Evolutionary conservation across 2,888 invertebrate genomes (phyloP), one percentile per base, ranked within the genome.

Genomic region (Pandemis cinnamomeana): DNA sequence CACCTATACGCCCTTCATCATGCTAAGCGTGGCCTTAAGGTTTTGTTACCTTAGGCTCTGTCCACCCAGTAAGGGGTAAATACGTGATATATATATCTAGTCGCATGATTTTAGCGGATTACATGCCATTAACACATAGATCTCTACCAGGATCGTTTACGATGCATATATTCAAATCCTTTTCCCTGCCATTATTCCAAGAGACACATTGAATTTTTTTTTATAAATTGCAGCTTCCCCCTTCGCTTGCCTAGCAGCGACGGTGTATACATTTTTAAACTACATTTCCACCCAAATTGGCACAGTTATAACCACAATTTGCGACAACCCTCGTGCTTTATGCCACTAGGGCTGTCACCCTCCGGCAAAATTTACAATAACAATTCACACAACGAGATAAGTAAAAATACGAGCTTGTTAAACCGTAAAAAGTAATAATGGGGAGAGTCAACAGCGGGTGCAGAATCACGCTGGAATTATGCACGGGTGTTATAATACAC

Each of bases 381-480:
- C 91, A 91, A 91, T 91, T 90, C 91, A 89, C 86, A 87, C 88
- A 90, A 92, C 87, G 88, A 91, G 93, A 93, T 93, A 93, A 93
- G 89, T 91, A 90, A 92, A 89, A 92, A 91, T 91, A 91, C 91
- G 90, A 91, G 92, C 90, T 92, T 92, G 93, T 93, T 93, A 93
- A 93, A 92, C 91, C 93, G 93, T 93, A 92, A 94, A 93, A 92
- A 91, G 92, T 91, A 91, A 92, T 93, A 93, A 91, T 91, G 84
- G 92, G 91, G 90, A 84, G 89, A 93, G 93, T 93, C 94, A 93
- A 94, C 94, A 94, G 91, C 88, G 87, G 89, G 86, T 85, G 86
- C 86, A 84, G 83, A 85, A 86, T 82, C 82, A 84, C 84, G 81
- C 81, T 78, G 83, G 84, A 87, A 87, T 89, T 88, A 91, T 91